phyloP scores from a whole-genome alignment of 2,113 vertebrate genomes.

The Colaptes auratus region DNA sequence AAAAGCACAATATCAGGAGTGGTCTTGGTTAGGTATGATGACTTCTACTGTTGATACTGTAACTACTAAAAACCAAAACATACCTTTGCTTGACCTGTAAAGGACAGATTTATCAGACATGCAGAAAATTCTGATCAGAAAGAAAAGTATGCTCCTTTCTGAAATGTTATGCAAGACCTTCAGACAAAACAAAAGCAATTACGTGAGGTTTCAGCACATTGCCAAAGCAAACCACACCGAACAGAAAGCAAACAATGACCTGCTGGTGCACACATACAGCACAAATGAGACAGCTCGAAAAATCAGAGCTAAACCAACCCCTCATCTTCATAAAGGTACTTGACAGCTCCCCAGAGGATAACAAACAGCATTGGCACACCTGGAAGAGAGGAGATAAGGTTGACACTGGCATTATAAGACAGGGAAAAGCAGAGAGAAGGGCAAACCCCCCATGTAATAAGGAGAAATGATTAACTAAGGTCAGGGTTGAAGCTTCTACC shows the following conservation, averaged over 20 bases:
- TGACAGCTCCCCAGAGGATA: slow-evolving; percentile 85
- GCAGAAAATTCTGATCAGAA: slow-evolving; percentile 56
- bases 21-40: neutral
- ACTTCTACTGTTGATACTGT: neutral
- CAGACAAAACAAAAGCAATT: slow-evolving; percentile 63
- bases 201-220: slow-evolving; percentile 41
- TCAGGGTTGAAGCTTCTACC: neutral
- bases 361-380: slow-evolving; percentile 89
- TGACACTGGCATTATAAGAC: slow-evolving; percentile 45
- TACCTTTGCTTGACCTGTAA: slow-evolving; percentile 51
- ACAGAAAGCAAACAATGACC: slow-evolving; percentile 48
- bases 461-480: neutral
- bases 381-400: slow-evolving; percentile 68
- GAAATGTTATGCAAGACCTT: slow-evolving; percentile 64
- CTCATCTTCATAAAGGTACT: slow-evolving; percentile 88
- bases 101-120: slow-evolving; percentile 58
- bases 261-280: neutral
- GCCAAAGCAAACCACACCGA: slow-evolving; percentile 36
- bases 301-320: slow-evolving; percentile 77
- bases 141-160: slow-evolving; percentile 23
- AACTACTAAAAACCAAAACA: slow-evolving; percentile 15
- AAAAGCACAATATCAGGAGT: neutral
- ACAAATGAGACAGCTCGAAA: slow-evolving; percentile 32
- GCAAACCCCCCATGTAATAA: neutral
- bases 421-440: neutral